Conservation (phyloP, 2,113 vertebrate genomes). For the Dromiciops gliroides region DNA sequence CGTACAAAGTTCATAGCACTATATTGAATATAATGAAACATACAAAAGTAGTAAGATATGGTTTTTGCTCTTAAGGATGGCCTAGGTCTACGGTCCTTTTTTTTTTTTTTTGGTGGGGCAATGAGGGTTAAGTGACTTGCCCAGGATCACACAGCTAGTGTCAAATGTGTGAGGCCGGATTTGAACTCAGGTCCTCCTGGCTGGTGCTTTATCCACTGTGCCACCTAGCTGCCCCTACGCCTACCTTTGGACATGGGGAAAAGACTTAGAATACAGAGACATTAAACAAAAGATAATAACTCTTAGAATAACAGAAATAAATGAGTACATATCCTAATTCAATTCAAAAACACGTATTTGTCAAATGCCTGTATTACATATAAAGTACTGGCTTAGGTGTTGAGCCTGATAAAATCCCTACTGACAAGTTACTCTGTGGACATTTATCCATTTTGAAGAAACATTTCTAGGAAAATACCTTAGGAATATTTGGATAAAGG, state of each 20-base stretch:
- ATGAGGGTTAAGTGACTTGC: too few relatives aligned
- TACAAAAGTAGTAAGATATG: neutral
- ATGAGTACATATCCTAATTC: neutral
- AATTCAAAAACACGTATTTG: neutral
- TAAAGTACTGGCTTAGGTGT: neutral
- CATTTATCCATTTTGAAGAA: neutral
- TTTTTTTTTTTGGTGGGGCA: too few relatives aligned
- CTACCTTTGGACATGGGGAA: neutral
- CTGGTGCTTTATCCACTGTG: too few relatives aligned
- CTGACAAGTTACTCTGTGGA: neutral
- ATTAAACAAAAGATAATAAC: neutral
- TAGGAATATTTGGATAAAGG: neutral
- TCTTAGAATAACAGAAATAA: neutral
- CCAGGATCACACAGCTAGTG: too few relatives aligned
- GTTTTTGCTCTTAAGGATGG: conserved; percentile 8
- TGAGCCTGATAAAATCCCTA: neutral
- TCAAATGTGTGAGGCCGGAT: too few relatives aligned
- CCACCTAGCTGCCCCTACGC: too few relatives aligned
- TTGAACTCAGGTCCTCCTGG: too few relatives aligned
- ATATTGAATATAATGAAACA: neutral
- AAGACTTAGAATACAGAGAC: neutral
- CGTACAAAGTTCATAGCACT: neutral
- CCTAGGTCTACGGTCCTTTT: too few relatives aligned
- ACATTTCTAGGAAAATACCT: neutral
- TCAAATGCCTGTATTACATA: neutral